These are phyloP conservation scores for Hymenopus coronatus DNA, from an alignment of 2,888 invertebrate genomes.

Conservation along the genomic window DNA sequence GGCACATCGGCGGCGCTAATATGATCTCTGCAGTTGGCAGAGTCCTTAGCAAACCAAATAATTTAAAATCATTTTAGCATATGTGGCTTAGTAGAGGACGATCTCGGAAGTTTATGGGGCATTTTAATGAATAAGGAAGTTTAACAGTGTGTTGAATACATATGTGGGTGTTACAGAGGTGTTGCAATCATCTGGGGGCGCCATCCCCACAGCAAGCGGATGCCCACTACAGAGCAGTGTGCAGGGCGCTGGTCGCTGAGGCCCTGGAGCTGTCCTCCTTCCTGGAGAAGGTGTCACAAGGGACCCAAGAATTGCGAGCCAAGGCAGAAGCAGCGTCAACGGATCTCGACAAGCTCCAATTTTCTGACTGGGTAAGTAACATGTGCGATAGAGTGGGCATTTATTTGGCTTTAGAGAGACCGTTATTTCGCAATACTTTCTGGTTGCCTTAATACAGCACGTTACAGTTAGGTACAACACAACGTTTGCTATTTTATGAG, in stretches of 20 bases:
- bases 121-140: too few relatives aligned
- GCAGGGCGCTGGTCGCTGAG: slow-evolving; percentile 88
- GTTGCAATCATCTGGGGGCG: slow-evolving; percentile 46
- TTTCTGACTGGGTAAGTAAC: slow-evolving; percentile 82
- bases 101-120: too few relatives aligned
- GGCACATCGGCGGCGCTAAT: too few relatives aligned
- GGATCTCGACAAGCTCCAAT: slow-evolving; percentile 77
- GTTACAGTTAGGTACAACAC: too few relatives aligned
- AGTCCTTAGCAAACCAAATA: too few relatives aligned
- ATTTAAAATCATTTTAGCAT: too few relatives aligned
- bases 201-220: slow-evolving; percentile 60
- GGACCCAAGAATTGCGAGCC: slow-evolving; percentile 48
- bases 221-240: slow-evolving; percentile 86
- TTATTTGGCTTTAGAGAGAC: too few relatives aligned
- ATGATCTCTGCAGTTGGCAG: too few relatives aligned
- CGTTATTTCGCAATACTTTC: too few relatives aligned
- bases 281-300: slow-evolving; percentile 74
- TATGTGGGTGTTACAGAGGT: slow-evolving; percentile 2
- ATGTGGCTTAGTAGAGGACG: too few relatives aligned
- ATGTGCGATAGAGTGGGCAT: background rate
- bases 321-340: slow-evolving; percentile 57
- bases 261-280: slow-evolving; percentile 87
- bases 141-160: background rate
- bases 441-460: too few relatives aligned
- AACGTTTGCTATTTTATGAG: too few relatives aligned